phyloP scores from a whole-genome alignment of 2,888 invertebrate genomes.

The Luperina nickerlii region DNA sequence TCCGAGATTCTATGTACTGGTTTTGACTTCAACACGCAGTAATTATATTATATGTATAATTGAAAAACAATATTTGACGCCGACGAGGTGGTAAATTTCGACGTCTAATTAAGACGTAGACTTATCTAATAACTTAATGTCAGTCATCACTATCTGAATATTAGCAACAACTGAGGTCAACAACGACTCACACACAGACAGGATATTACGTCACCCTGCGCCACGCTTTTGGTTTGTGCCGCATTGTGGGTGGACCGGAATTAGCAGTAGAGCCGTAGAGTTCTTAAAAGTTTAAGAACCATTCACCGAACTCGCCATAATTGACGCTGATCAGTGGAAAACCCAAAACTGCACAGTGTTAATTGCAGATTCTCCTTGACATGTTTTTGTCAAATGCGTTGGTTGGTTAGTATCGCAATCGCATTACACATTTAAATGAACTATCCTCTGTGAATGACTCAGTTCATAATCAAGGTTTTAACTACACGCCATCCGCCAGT shows the following conservation, averaged over 20 bases:
- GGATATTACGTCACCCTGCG: slow-evolving; percentile 73
- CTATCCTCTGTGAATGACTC: slow-evolving; percentile 45
- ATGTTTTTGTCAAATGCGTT: slow-evolving; percentile 32
- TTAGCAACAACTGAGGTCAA: slow-evolving; percentile 56
- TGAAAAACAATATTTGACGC: slow-evolving; percentile 1
- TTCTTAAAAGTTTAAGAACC: slow-evolving; percentile 20
- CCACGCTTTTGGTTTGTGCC: slow-evolving; percentile 55
- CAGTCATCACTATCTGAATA: slow-evolving; percentile 33
- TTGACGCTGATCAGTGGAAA: slow-evolving; percentile 12
- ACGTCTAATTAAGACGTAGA: slow-evolving; percentile 20
- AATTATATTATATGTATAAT: not conserved
- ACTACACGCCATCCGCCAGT: slow-evolving; percentile 31
- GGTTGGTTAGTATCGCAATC: slow-evolving; percentile 22
- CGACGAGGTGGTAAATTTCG: slow-evolving; percentile 13
- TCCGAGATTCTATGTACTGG: slow-evolving; percentile 4
- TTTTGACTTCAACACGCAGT: slow-evolving; percentile 2
- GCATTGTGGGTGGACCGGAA: slow-evolving; percentile 56
- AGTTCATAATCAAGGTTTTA: slow-evolving; percentile 29
- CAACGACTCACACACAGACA: slow-evolving; percentile 61
- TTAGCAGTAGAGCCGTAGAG: slow-evolving; percentile 12
- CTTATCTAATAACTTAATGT: slow-evolving; percentile 39
- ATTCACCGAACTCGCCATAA: slow-evolving; percentile 24
- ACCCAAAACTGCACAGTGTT: slow-evolving; percentile 41
- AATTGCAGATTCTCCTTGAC: slow-evolving; percentile 51
- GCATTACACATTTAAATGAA: slow-evolving; percentile 48